These are phyloP conservation scores for Propithecus coquereli DNA, from an alignment of 2,113 vertebrate species.

Conservation along the genomic window DNA sequence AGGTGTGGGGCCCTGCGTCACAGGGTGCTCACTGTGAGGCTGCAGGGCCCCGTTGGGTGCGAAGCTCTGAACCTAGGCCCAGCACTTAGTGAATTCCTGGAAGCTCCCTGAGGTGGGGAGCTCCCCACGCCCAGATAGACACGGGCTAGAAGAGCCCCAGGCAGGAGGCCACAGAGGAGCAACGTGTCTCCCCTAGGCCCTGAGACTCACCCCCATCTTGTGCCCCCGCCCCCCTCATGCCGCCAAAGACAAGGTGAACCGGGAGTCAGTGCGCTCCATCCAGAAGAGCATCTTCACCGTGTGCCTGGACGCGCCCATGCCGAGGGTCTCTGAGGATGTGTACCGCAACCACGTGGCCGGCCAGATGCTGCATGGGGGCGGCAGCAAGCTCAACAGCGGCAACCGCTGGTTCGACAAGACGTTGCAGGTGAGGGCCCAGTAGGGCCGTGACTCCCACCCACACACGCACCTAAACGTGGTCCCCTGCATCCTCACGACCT, in stretches of 20 bases:
- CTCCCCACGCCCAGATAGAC: neutral
- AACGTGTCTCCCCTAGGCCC: neutral
- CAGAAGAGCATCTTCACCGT: constrained; percentile 96
- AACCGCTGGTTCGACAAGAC: constrained; percentile 99
- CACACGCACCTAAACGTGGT: neutral
- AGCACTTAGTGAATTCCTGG: accelerated
- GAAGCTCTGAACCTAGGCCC: neutral
- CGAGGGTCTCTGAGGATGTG: constrained; percentile 88
- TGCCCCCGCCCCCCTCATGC: accelerated
- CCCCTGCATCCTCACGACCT: neutral
- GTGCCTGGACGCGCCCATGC: constrained; percentile 92
- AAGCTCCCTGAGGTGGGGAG: neutral
- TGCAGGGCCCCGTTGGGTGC: neutral
- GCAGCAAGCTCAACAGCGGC: constrained; percentile 93
- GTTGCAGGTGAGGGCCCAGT: constrained; percentile 84
- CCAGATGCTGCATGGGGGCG: constrained; percentile 96
- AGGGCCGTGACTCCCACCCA: neutral
- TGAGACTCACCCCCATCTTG: neutral
- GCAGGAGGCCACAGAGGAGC: neutral
- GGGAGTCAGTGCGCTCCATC: constrained; percentile 93
- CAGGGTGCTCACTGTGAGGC: neutral
- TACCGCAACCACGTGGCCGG: constrained; percentile 90
- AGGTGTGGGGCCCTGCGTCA: neutral
- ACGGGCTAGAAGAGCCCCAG: no score
- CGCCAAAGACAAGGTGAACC: constrained; percentile 94